A percentile compares a stretch with the other conserved stretches of the same genome.
Evolutionary conservation across 2,797 vertebrate genomes (phyloP).

Genomic region (Falco columbarius): DNA sequence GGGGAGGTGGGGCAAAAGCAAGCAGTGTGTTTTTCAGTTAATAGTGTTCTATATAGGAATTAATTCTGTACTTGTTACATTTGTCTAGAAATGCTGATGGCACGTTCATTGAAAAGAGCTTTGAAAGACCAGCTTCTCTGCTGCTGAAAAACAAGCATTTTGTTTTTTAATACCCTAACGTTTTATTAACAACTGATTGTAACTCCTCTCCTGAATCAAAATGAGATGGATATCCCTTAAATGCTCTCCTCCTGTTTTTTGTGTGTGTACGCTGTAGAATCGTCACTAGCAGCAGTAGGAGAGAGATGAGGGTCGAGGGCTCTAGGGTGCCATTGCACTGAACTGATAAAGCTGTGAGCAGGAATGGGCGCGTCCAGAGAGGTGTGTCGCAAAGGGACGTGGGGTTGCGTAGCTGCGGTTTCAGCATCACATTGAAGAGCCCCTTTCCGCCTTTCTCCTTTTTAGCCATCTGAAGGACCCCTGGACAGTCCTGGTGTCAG

Average conservation of each 20-base stretch:
- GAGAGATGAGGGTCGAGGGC: not conserved
- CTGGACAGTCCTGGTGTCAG: not conserved
- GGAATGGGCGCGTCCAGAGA: not conserved
- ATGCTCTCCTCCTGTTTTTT: not conserved
- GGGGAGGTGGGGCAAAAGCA: not conserved
- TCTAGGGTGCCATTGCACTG: not conserved
- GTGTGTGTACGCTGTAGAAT: not conserved
- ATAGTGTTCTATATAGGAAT: not conserved
- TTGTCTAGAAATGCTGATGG: not conserved
- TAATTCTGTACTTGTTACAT: not conserved
- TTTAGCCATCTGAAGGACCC: not conserved
- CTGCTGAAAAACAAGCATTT: not conserved
- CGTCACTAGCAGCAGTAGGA: too few relatives aligned
- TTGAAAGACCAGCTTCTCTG: not conserved
- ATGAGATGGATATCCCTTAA: not conserved
- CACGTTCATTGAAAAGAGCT: not conserved
- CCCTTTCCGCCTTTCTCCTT: not conserved
- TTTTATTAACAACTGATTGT: not conserved
- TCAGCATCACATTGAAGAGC: not conserved
- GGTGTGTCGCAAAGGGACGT: not conserved
- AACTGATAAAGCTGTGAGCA: not conserved
- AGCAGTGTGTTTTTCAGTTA: not conserved
- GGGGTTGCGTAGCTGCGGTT: not conserved
- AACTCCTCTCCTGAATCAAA: not conserved
- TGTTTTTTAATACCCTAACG: not conserved